Evolutionary conservation across 1,140 invertebrate genomes (phyloP), one percentile per base, ranked within the genome.

Genomic region (Helicorthomorpha holstii): DNA sequence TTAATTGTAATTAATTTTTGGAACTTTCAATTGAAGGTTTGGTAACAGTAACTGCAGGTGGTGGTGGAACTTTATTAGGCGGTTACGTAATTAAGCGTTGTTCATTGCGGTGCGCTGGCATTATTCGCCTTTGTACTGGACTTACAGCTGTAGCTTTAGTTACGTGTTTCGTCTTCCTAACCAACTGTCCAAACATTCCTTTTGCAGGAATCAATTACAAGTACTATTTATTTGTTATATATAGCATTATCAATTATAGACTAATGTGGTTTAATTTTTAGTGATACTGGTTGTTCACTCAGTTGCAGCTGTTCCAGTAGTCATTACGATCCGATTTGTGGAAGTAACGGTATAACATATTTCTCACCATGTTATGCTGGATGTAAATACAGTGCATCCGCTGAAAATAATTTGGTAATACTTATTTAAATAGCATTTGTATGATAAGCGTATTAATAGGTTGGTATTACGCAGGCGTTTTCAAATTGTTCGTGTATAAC

Each of bases 51-150:
- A 59, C 61, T 29, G 62, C 60, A 16, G 63, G 62, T 23, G 70
- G 69, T 4, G 81, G 82, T 1, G 85, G 82, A 16, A 86, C 83
- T 2, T 84, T 87, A 60, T 61, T 83, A 1, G 84, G 85, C 27
- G 84, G 84, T 1, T 85, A 81, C 64, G 62, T 87, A 50, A 78
- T 86, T 22, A 85, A 85, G 65, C 74, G 74, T 34, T 78, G 79
- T 60, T 75, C 78, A 27, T 63, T 87, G n/a, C 67, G 73, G 16
- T 81, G 82, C 54, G 72, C 74, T 0, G 81, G 79, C n/a, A 85
- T 86, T 54, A 75, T 87, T 34, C 80, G 79, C 61, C 71, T 85
- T 55, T 85, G 82, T 59, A 67, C 83, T 0, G 61, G 74, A 1
- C 67, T 75, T 34, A 78, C 80, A 0, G 59, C 73, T 7, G 54